phyloP scores from a whole-genome alignment of 2,888 invertebrate genomes.

The Aphodius sticticus region DNA sequence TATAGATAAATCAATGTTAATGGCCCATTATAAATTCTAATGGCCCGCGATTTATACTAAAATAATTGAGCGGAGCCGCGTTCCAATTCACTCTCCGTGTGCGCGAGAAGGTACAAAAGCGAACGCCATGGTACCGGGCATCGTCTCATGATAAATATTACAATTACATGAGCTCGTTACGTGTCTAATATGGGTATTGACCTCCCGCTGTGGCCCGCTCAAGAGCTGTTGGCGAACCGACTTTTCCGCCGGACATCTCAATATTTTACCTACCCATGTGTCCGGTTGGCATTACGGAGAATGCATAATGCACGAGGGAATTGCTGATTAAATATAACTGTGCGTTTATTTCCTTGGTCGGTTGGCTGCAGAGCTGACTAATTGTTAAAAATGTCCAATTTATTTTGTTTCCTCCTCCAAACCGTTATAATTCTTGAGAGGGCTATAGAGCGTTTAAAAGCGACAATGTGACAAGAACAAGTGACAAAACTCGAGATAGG shows the following conservation, averaged over 20 bases:
- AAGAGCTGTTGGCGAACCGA: not conserved
- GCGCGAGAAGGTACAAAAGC: not conserved
- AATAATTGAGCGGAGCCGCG: not conserved
- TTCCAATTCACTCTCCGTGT: not conserved
- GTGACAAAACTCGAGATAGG: too few relatives aligned
- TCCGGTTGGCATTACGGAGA: not conserved
- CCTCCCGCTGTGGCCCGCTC: not conserved
- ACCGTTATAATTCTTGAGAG: too few relatives aligned
- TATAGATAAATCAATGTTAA: constrained; percentile 4
- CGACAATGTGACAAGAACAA: too few relatives aligned
- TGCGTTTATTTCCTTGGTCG: not conserved
- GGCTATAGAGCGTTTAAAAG: too few relatives aligned
- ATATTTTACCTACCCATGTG: not conserved
- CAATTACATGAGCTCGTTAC: constrained; percentile 4
- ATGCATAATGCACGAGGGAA: not conserved
- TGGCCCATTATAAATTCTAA: constrained; percentile 4
- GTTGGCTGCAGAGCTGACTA: not conserved
- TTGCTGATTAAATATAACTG: not conserved
- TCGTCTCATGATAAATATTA: not conserved
- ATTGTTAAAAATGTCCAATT: not conserved
- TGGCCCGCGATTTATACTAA: not conserved
- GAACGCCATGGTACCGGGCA: not conserved
- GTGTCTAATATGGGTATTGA: constrained; percentile 4
- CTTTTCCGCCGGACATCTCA: not conserved
- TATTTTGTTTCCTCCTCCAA: too few relatives aligned